Evolutionary conservation across 2,113 vertebrate genomes (phyloP), one percentile per base, ranked within the genome.

Genomic region (Struthio camelus): DNA sequence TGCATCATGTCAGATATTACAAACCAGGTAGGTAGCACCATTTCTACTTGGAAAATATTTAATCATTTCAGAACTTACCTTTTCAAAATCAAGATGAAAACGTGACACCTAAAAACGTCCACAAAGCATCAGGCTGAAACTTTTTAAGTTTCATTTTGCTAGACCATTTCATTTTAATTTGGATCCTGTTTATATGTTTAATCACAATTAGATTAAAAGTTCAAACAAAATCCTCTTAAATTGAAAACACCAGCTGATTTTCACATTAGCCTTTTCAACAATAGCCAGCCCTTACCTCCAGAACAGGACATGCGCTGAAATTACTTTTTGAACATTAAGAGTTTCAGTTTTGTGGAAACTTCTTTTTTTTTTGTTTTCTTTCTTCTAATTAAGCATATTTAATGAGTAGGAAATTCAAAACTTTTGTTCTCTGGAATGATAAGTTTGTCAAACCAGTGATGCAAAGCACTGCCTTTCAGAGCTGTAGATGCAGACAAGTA

Each of bases 211-310:
- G 2, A 0, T 27, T 34, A 65, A 14, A 64, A 64, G 2, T 8
- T 67, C 22, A 51, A 67, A 38, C 17, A 14, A 83, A 64, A 34
- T 32, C 19, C 4, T 36, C 58, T 28, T 28, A 42, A 36, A 28
- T 6, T 10, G 42, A 90, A 66, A 80, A 14, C 15, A 54, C 18
- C 17, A 38, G 23, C 36, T 62, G 2, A 20, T n/a, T 5, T n/a
- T 64, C 1, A 44, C 4, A 0, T 36, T 20, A 48, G 36, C 14
- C 16, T 11, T 22, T 58, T 40, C 23, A 42, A 0, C 20, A 44
- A 70, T 1, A 79, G 17, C 9, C 7, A 53, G 11, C 40, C n/a
- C 7, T 46, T 14, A 34, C n/a, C 36, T 70, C 38, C 38, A 32
- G 2, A 53, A 32, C 3, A 71, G 32, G 14, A 80, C 66, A 7